Base-by-base conservation (phyloP, 2,888 invertebrate genomes). In the Troides helena region DNA sequence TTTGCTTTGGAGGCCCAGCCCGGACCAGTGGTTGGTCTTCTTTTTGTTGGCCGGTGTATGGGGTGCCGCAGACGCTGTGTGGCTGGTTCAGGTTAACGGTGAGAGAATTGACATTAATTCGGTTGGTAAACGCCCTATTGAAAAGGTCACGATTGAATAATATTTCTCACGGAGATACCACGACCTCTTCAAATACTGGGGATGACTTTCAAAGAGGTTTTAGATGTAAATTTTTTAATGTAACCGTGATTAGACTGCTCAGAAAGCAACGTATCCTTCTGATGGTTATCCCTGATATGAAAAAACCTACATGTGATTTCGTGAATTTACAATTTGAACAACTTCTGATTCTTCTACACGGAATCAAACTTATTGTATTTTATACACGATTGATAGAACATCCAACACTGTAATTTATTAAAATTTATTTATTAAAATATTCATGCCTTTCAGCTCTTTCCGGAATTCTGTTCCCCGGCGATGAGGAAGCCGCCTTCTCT, bases 51-150 rank as follows among this genome's bases (percentile, higher is more conserved):
- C 98, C 0, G 97, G 96, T 0, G 84, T 97, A 46, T 98, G 98
- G 98, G 98, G 98, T 0, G 90, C 97, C 5, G 96, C 97, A 59
- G 98, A 98, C 79, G 98, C 97, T 0, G 94, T 98, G 67, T 98
- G 98, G 97, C 94, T 98, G 73, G 98, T 98, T 2, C 97, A 98
- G 86, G 96, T 98, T 62, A 98, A 98, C 82, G 97, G 98, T 98
- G 84, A 93, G 94, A 8, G 12, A 53, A 58, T 10, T 10, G 30
- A 50, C 53, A 46, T 46, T 62, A 14, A 1, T 12, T 46, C 12
- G 14, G 46, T 46, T 12, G 18, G n/a, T n/a, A 6, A 6, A 53
- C 2, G 2, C 6, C 14, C 14, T 14, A 14, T 46, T 46, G 46
- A 14, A 46, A 14, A 46, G 17, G 14, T 14, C 2, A 14, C 46